Base-by-base conservation (phyloP, 2,797 vertebrate species). In the Rhinoraja longicauda region DNA sequence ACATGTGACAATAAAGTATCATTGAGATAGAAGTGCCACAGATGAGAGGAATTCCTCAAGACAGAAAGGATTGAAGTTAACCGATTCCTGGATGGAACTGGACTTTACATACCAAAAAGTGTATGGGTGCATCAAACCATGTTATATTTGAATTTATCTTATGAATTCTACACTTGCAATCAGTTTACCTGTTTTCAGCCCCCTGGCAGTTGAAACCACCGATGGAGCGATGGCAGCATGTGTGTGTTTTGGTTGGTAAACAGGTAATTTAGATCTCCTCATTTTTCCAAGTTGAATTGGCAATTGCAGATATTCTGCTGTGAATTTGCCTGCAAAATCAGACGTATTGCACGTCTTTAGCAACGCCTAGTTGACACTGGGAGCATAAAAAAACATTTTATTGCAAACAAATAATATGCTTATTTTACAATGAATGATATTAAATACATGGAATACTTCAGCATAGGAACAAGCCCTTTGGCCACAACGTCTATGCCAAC, bases 211-310 rank as follows among this genome's bases (percentile, higher is more conserved):
- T 7, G n/a, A 64, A 24, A 24, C 70, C 39, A 73, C 70, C 26
- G 26, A 2, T 24, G 24, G 70, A 45, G 90, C 17, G 13, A 92
- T 4, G 6, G 13, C 90, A 92, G 39, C 13, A 57, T 0, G 39
- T 72, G 24, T 29, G 10, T 57, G 26, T 29, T 57, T 75, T 1
- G 39, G 39, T 53, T 5, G 90, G 36, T 92, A 73, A 73, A 53
- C 26, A 57, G 90, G 90, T 75, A 92, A 92, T 92, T 26, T 92
- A 70, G 90, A 92, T 24, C 45, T 73, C 70, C 53, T 36, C 90
- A 92, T 92, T 45, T 26, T 73, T 57, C 70, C 72, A 26, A 26
- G n/a, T n/a, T n/a, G n/a, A n/a, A n/a, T n/a, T n/a, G n/a, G n/a
- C n/a, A n/a, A n/a, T n/a, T n/a, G n/a, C 88, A 82, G 32, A 39